These are phyloP conservation scores for Pagrus major DNA, from an alignment of 2,113 vertebrate genomes.

Conservation along the genomic window DNA sequence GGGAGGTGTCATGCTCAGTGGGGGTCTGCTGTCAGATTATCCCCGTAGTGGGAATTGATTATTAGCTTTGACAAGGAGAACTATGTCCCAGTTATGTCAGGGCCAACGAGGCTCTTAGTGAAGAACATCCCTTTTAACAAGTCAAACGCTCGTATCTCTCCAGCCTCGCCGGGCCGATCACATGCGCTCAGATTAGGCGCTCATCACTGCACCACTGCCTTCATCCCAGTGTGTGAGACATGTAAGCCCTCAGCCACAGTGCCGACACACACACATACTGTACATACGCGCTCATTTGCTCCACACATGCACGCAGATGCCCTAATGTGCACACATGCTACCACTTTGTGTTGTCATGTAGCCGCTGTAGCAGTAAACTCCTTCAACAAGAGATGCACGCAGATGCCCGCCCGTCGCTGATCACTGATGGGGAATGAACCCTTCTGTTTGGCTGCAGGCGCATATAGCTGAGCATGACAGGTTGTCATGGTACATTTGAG, in stretches of 20 bases:
- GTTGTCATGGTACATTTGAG: slow-evolving; percentile 82
- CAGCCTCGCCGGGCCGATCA: slow-evolving; percentile 65
- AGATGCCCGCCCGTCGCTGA: slow-evolving; percentile 61
- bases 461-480: slow-evolving; percentile 71
- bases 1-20: slow-evolving; percentile 56
- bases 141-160: slow-evolving; percentile 75
- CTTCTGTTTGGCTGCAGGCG: slow-evolving; percentile 79
- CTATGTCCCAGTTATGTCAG: slow-evolving; percentile 86
- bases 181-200: slow-evolving; percentile 68
- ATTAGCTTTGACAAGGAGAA: slow-evolving; percentile 83
- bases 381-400: slow-evolving; percentile 54
- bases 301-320: slow-evolving; percentile 52
- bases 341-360: slow-evolving; percentile 60
- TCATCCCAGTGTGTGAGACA: slow-evolving; percentile 54
- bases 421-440: slow-evolving; percentile 80
- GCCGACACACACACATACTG: slow-evolving; percentile 22
- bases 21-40: slow-evolving; percentile 81
- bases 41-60: slow-evolving; percentile 80
- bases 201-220: slow-evolving; percentile 68
- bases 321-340: slow-evolving; percentile 51
- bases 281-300: slow-evolving; percentile 47
- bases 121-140: slow-evolving; percentile 83
- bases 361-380: slow-evolving; percentile 53
- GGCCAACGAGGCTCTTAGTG: slow-evolving; percentile 76
- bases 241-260: slow-evolving; percentile 54